Percentiles rank a stretch among this genome's conserved stretches.
phyloP scores from a whole-genome alignment of 2,797 vertebrate genomes.

The Pseudotriccus pelzelni region DNA sequence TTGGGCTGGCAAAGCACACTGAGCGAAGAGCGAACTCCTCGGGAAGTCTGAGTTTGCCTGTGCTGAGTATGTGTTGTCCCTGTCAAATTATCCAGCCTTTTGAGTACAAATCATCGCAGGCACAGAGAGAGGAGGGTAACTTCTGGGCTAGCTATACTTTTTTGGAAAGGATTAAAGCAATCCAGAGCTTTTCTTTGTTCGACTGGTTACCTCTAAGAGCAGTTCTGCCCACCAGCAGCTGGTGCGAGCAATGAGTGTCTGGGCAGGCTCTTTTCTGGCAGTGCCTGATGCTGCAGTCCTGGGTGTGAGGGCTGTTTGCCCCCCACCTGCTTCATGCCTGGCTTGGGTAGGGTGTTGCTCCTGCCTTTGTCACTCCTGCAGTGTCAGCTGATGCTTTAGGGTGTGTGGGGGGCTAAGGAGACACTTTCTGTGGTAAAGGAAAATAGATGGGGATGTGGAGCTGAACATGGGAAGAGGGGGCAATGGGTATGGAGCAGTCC shows the following conservation, averaged over 20 bases:
- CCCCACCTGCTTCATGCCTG: neutral
- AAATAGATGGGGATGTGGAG: neutral
- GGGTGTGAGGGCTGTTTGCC: neutral
- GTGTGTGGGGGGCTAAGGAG: neutral
- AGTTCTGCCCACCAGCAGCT: neutral
- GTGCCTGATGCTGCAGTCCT: neutral
- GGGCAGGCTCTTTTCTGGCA: neutral
- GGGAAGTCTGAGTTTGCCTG: neutral
- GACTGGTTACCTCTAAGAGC: neutral
- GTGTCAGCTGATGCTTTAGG: constrained; percentile 28
- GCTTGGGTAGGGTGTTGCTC: neutral
- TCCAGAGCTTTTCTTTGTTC: neutral
- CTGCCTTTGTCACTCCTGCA: neutral
- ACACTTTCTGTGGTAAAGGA: constrained; percentile 42
- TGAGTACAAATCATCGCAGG: neutral
- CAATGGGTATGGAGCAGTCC: neutral
- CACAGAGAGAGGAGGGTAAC: neutral
- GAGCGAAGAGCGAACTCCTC: neutral
- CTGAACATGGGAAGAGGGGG: neutral
- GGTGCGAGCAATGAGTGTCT: neutral
- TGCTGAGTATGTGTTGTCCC: neutral
- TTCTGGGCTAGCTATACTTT: neutral
- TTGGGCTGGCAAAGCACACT: neutral
- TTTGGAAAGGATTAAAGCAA: constrained; percentile 33
- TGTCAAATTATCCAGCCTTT: neutral